Evolutionary conservation across 2,888 invertebrate genomes (phyloP).

Genomic region (Phengaris arion): DNA sequence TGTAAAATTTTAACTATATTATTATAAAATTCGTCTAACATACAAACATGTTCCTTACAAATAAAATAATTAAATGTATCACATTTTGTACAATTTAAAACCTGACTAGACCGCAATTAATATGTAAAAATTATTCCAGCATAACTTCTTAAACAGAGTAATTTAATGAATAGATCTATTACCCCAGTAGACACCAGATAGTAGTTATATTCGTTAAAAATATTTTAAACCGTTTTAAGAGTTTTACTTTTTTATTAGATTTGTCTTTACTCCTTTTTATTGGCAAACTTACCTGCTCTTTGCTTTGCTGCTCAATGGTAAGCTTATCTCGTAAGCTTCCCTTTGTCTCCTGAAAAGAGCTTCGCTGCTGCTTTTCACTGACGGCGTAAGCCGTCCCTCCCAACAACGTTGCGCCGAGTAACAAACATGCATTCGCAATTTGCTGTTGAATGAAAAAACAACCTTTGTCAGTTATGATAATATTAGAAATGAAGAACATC

Average conservation of each 20-base stretch:
- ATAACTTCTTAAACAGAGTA: too few relatives aligned
- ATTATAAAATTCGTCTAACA: too few relatives aligned
- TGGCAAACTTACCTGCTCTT: slow-evolving; percentile 86
- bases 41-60: too few relatives aligned
- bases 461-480: slow-evolving; percentile 21
- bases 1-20: too few relatives aligned
- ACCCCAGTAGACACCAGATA: too few relatives aligned
- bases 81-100: too few relatives aligned
- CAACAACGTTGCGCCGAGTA: slow-evolving; percentile 85
- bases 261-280: not conserved
- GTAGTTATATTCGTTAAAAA: not conserved
- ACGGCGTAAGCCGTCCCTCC: slow-evolving; percentile 81
- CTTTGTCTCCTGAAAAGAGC: slow-evolving; percentile 93
- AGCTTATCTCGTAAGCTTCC: slow-evolving; percentile 94
- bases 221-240: not conserved
- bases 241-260: not conserved
- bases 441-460: slow-evolving; percentile 73
- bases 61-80: too few relatives aligned
- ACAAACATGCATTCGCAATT: slow-evolving; percentile 84
- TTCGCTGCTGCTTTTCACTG: slow-evolving; percentile 92
- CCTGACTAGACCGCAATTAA: too few relatives aligned
- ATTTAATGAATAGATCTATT: too few relatives aligned
- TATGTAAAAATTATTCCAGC: too few relatives aligned
- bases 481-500: not conserved
- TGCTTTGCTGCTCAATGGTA: slow-evolving; percentile 95